Conservation (phyloP, 1,140 invertebrate genomes). For the Caenorhabditis remanei region DNA sequence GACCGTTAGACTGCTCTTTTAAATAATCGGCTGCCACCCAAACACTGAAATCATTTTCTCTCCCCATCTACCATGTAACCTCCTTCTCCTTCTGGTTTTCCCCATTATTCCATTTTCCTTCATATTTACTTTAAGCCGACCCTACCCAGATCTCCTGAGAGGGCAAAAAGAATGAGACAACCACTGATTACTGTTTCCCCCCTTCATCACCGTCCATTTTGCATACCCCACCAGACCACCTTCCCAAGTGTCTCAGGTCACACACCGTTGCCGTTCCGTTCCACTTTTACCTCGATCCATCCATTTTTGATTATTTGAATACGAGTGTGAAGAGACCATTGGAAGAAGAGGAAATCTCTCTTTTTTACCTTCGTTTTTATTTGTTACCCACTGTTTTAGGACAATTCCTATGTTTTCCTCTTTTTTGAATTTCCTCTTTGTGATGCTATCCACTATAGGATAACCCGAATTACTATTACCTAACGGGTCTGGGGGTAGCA, state of each 20-base stretch:
- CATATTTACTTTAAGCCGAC: conserved; percentile 18
- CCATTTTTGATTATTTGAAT: not conserved
- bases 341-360: conserved; percentile 51
- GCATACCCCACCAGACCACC: conserved; percentile 44
- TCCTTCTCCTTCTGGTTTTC: not conserved
- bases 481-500: conserved; percentile 50
- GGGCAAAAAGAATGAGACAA: conserved; percentile 51
- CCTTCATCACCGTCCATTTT: conserved; percentile 12
- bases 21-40: not conserved
- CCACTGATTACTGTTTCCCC: not conserved
- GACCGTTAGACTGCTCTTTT: conserved; percentile 57
- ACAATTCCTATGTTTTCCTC: conserved; percentile 32
- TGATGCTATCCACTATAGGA: conserved; percentile 50
- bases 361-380: not conserved
- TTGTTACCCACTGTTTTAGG: conserved; percentile 45
- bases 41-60: conserved; percentile 19
- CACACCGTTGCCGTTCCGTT: conserved; percentile 16
- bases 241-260: conserved; percentile 48
- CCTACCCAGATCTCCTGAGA: conserved; percentile 53
- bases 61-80: not conserved
- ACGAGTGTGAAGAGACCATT: conserved; percentile 49
- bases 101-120: not conserved
- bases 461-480: conserved; percentile 45
- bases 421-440: conserved; percentile 14
- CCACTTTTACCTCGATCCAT: conserved; percentile 14